Evolutionary conservation across 2,113 vertebrate species (phyloP).

Genomic region (Amia ocellicauda): DNA sequence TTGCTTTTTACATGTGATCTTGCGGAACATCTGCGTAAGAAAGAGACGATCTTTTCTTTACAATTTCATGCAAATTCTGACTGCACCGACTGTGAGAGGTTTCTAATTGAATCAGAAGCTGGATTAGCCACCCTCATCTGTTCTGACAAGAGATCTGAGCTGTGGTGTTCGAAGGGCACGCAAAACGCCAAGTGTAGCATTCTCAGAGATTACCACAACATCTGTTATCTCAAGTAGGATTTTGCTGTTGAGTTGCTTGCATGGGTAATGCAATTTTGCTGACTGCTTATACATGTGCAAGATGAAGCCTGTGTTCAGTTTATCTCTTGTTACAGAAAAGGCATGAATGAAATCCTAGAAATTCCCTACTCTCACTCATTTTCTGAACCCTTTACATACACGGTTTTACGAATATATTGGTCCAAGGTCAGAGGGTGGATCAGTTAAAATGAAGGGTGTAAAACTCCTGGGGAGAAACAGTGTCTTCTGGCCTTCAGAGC

Average conservation of each 20-base stretch:
- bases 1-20: constrained; percentile 9
- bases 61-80: neutral
- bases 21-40: constrained; percentile 9
- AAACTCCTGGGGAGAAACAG: too few species aligned
- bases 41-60: constrained; percentile 1
- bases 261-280: constrained; percentile 13
- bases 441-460: too few species aligned
- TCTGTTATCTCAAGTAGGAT: neutral
- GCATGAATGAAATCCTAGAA: neutral
- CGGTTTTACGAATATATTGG: too few species aligned
- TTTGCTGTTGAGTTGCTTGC: neutral
- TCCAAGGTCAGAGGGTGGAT: too few species aligned
- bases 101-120: constrained; percentile 15
- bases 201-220: neutral
- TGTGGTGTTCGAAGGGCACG: neutral
- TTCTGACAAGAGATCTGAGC: neutral
- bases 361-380: too few species aligned
- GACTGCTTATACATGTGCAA: neutral
- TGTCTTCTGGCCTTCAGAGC: too few species aligned
- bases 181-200: neutral
- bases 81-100: neutral
- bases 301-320: neutral
- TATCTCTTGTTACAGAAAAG: neutral
- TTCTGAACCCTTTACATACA: too few species aligned
- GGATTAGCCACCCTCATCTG: neutral